These are phyloP conservation scores for Columba guinea DNA, from an alignment of 2,797 vertebrate genomes.

Conservation along the genomic window DNA sequence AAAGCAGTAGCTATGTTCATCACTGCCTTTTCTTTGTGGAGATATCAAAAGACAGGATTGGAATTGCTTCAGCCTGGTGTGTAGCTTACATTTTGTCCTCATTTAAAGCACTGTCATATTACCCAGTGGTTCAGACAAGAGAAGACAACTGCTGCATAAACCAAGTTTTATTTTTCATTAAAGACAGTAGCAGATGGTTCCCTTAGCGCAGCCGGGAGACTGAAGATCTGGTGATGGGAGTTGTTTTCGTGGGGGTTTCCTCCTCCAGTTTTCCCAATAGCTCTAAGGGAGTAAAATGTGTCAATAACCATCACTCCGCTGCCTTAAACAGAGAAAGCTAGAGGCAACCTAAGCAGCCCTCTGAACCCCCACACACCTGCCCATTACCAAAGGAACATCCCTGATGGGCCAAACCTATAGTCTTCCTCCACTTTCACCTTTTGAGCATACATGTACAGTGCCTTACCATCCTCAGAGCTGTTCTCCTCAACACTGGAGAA, in stretches of 20 bases:
- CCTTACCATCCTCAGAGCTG: constrained; percentile 76
- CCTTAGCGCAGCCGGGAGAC: constrained; percentile 56
- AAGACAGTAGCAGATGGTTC: neutral
- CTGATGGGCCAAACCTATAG: neutral
- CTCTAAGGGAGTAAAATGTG: constrained; percentile 17
- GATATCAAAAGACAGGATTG: neutral
- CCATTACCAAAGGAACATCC: neutral
- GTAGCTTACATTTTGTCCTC: neutral
- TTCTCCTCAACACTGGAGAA: constrained; percentile 92
- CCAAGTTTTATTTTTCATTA: constrained; percentile 13
- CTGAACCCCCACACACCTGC: neutral
- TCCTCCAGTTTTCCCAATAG: constrained; percentile 86
- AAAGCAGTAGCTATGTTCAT: neutral
- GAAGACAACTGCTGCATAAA: neutral
- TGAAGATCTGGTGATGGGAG: constrained; percentile 88
- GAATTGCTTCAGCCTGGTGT: neutral
- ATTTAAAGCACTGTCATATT: neutral
- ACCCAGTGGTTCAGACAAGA: neutral
- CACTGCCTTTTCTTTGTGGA: neutral
- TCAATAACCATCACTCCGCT: neutral
- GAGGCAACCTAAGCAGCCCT: neutral
- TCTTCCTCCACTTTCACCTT: neutral
- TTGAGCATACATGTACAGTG: fast-evolving
- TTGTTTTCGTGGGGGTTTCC: constrained; percentile 91
- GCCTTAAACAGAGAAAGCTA: neutral